Evolutionary conservation across 2,113 vertebrate species (phyloP).

Genomic region (Dipodomys stephensi): DNA sequence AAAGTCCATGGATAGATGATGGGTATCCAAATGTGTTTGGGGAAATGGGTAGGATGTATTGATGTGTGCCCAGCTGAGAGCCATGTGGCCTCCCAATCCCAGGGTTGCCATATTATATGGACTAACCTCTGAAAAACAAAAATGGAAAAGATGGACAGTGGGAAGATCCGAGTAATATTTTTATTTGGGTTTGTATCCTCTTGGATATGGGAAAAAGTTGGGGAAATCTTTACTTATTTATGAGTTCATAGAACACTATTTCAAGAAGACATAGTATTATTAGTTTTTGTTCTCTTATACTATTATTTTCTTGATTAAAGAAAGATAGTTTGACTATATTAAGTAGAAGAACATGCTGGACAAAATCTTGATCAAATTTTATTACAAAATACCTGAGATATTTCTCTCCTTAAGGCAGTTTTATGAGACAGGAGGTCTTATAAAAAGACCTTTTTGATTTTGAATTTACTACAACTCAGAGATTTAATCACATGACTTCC

Average conservation of each 20-base stretch:
- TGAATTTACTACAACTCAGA: constrained; percentile 25
- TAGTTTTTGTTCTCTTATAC: not conserved
- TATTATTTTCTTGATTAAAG: constrained; percentile 41
- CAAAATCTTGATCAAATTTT: not conserved
- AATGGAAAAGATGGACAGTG: not conserved
- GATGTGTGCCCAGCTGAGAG: not conserved
- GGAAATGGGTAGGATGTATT: too few relatives aligned
- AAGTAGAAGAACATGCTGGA: not conserved
- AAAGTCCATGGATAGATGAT: too few relatives aligned
- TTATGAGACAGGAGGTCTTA: not conserved
- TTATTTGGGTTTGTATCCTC: not conserved
- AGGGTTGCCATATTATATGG: not conserved
- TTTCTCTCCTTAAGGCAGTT: not conserved
- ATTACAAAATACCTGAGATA: not conserved
- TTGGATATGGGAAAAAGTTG: not conserved
- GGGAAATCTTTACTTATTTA: not conserved
- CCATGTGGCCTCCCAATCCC: accelerated
- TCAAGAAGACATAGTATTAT: not conserved
- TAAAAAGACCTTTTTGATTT: constrained; percentile 10
- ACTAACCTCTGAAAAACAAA: not conserved
- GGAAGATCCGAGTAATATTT: not conserved
- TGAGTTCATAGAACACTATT: not conserved
- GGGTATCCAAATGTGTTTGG: too few relatives aligned
- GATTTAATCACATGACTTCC: not conserved
- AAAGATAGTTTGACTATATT: not conserved